phyloP scores from a whole-genome alignment of 2,797 vertebrate genomes.

The Xerus rutilus region DNA sequence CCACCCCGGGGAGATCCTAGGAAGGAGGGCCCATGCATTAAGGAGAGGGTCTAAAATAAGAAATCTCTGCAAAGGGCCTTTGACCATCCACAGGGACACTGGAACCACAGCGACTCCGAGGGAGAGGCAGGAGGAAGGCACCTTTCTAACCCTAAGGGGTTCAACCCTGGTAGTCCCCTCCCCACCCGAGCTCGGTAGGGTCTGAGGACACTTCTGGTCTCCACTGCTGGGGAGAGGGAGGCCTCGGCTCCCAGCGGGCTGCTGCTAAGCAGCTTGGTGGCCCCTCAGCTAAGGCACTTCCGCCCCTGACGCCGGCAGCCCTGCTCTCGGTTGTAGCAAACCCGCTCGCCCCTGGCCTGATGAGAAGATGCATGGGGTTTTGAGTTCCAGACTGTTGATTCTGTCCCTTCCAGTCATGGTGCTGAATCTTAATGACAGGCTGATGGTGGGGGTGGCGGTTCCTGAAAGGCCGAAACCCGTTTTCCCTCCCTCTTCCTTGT shows the following conservation, averaged over 20 bases:
- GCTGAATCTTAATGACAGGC: neutral
- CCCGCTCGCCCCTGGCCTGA: rapidly evolving
- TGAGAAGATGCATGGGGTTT: neutral
- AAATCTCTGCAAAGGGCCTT: neutral
- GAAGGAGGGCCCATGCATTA: neutral
- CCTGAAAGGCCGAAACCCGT: neutral
- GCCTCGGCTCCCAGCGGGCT: neutral
- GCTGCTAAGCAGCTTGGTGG: too few species aligned
- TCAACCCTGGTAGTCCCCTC: neutral
- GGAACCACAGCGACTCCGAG: neutral
- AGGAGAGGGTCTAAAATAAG: neutral
- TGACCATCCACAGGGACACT: neutral
- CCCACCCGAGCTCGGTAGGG: neutral
- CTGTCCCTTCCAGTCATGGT: neutral
- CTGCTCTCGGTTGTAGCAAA: rapidly evolving
- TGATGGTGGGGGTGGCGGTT: neutral
- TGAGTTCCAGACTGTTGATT: neutral
- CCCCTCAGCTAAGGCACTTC: rapidly evolving
- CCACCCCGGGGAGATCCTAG: neutral
- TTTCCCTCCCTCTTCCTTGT: neutral
- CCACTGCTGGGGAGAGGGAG: too few species aligned
- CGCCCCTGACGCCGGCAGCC: too few species aligned
- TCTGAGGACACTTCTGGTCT: neutral
- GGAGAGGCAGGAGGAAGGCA: rapidly evolving
- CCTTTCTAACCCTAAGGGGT: neutral